Conservation (phyloP, 1,140 invertebrate species). For the Holotrichia oblita region DNA sequence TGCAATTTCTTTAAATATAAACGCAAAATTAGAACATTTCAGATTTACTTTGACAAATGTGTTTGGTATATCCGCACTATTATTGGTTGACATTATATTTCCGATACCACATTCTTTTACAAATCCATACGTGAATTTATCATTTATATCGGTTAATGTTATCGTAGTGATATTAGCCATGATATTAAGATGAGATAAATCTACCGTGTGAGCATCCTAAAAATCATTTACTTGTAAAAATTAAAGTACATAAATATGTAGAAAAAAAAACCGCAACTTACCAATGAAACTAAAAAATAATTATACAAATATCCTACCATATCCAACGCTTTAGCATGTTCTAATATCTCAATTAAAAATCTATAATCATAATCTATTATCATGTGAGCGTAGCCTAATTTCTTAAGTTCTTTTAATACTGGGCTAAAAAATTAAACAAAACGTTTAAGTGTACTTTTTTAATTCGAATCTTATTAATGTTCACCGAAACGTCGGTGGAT, state of each 20-base stretch:
- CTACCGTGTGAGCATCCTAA: conserved; percentile 56
- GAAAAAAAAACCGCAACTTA: conserved; percentile 51
- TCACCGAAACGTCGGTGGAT: conserved; percentile 68
- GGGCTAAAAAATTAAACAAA: conserved; percentile 64
- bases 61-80: neutral
- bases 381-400: conserved; percentile 76
- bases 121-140: conserved; percentile 51
- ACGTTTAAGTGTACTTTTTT: conserved; percentile 14
- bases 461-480: too few species aligned
- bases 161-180: conserved; percentile 80
- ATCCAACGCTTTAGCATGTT: conserved; percentile 82
- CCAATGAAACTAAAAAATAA: conserved; percentile 67
- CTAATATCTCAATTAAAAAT: conserved; percentile 72
- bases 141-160: conserved; percentile 73
- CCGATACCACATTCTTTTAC: conserved; percentile 62
- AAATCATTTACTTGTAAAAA: too few species aligned
- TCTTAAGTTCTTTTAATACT: conserved; percentile 80
- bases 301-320: conserved; percentile 78
- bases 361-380: conserved; percentile 80
- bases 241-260: too few species aligned
- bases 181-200: conserved; percentile 59
- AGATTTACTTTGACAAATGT: neutral
- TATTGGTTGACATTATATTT: conserved; percentile 37
- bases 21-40: neutral
- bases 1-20: neutral